Percentiles rank a stretch among this genome's conserved stretches.
These are phyloP conservation scores for Listrodromus nycthemerus DNA, from an alignment of 2,888 invertebrate genomes.

Conservation along the genomic window DNA sequence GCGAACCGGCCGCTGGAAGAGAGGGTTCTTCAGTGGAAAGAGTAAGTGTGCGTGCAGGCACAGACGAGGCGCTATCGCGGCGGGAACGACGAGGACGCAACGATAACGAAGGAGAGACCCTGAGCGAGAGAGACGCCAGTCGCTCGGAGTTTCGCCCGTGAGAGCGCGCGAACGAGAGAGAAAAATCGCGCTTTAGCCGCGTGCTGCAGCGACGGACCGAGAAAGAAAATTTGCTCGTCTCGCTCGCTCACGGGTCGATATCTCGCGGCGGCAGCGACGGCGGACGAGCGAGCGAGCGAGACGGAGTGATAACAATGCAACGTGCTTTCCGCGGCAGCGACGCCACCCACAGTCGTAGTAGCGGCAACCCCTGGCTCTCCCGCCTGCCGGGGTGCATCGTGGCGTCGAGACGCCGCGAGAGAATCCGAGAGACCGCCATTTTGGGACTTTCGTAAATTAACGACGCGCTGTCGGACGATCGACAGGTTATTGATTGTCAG, in stretches of 20 bases:
- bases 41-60: constrained; percentile 13
- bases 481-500: too few species aligned
- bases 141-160: constrained; percentile 2
- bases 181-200: not conserved
- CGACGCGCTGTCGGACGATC: not conserved
- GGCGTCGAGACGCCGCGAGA: not conserved
- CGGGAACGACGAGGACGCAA: not conserved
- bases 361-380: constrained; percentile 10
- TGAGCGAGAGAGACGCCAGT: constrained; percentile 43
- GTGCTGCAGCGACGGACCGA: constrained; percentile 8
- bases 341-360: constrained; percentile 21
- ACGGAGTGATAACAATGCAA: constrained; percentile 77
- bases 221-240: constrained; percentile 24
- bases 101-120: constrained; percentile 29
- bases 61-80: constrained; percentile 7
- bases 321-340: constrained; percentile 66
- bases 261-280: constrained; percentile 23
- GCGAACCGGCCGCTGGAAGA: constrained; percentile 10
- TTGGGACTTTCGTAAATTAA: constrained; percentile 48
- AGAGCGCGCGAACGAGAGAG: constrained; percentile 22
- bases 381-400: not conserved
- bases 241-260: constrained; percentile 31
- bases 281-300: constrained; percentile 65
- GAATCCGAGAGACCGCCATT: constrained; percentile 48
- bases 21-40: not conserved